Conservation (phyloP, 35 echinoderm and acorn worm genomes). For the Eucidaris tribuloides region DNA sequence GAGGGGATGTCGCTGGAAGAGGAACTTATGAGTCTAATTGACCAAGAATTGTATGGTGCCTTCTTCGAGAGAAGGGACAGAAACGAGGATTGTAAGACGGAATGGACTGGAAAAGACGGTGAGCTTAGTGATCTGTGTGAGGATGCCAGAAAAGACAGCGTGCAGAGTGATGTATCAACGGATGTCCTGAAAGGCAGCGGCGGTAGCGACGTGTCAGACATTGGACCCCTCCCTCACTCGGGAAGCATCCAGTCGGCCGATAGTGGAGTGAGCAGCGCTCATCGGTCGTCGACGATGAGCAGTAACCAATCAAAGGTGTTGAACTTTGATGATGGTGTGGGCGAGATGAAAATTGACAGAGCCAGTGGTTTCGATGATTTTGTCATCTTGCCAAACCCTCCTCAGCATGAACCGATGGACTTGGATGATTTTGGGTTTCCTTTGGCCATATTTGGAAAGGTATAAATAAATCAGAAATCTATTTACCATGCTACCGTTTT, state of each 20-base stretch:
- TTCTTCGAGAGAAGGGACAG: conserved; percentile 66
- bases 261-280: neutral
- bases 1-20: conserved; percentile 43
- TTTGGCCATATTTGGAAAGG: conserved; percentile 96
- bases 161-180: neutral
- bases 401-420: conserved; percentile 21
- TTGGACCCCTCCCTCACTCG: neutral
- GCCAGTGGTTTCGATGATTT: conserved; percentile 50
- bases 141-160: neutral
- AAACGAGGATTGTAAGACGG: neutral
- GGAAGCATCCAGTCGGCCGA: conserved; percentile 10
- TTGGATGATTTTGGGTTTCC: conserved; percentile 95
- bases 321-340: neutral
- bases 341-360: conserved; percentile 22
- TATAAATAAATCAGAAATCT: too few species aligned
- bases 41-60: conserved; percentile 77
- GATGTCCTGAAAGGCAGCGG: neutral
- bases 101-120: neutral
- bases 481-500: too few species aligned
- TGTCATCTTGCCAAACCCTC: conserved; percentile 66
- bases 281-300: neutral
- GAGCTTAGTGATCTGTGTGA: neutral
- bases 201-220: neutral
- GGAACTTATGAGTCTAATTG: conserved; percentile 82
- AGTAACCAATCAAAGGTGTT: neutral